phyloP scores from a whole-genome alignment of 1,140 invertebrate species.

The Eumaeus atala region DNA sequence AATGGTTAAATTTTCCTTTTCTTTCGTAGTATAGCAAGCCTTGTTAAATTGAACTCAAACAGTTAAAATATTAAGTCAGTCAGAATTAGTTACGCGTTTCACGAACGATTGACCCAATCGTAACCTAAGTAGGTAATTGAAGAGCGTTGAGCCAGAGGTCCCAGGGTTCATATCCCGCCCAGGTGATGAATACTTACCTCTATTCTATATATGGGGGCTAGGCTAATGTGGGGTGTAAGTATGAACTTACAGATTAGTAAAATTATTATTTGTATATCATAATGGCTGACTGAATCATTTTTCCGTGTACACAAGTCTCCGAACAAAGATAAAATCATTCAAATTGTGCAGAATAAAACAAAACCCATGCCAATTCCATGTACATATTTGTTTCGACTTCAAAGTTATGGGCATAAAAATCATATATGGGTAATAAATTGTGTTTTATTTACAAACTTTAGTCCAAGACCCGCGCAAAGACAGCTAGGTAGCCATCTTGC shows the following conservation, averaged over 20 bases:
- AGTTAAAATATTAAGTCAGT: too few relatives aligned
- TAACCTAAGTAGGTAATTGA: too few relatives aligned
- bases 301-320: not conserved
- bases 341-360: not conserved
- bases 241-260: not conserved
- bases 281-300: not conserved
- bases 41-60: too few relatives aligned
- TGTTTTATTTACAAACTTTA: slow-evolving; percentile 15
- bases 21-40: too few relatives aligned
- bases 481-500: too few relatives aligned
- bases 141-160: too few relatives aligned
- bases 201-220: too few relatives aligned
- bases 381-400: not conserved
- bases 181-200: too few relatives aligned
- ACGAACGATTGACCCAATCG: too few relatives aligned
- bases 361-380: not conserved
- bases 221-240: not conserved
- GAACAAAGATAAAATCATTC: not conserved
- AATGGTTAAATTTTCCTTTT: too few relatives aligned
- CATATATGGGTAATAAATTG: slow-evolving; percentile 12
- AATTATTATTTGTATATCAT: not conserved
- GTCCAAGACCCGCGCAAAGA: not conserved
- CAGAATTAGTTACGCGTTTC: too few relatives aligned
- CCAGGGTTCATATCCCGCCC: too few relatives aligned
- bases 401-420: slow-evolving; percentile 13